These are phyloP conservation scores for Hetaerina titia DNA, from an alignment of 2,888 invertebrate genomes.

Conservation along the genomic window DNA sequence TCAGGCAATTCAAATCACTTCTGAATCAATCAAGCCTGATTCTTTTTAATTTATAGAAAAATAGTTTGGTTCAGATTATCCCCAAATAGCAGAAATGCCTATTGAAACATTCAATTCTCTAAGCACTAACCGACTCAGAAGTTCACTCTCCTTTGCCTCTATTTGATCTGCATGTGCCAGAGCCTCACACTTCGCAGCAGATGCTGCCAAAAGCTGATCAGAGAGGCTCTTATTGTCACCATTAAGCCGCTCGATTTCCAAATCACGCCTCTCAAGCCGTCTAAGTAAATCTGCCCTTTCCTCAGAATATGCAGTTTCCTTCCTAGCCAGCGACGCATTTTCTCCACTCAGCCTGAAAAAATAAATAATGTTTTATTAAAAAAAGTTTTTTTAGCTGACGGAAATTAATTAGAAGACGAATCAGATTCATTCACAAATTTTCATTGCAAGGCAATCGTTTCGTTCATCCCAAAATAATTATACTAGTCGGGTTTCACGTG, in stretches of 20 bases:
- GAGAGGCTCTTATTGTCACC: conserved; percentile 84
- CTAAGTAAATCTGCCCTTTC: conserved; percentile 87
- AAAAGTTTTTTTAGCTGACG: no score
- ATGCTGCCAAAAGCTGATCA: conserved; percentile 87
- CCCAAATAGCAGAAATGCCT: neutral
- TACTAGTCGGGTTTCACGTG: no score
- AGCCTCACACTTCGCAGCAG: conserved; percentile 91
- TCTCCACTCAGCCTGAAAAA: conserved; percentile 81
- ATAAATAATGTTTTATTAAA: conserved; percentile 27
- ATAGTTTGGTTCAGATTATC: no score
- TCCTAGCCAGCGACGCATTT: conserved; percentile 83
- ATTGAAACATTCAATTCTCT: conserved; percentile 37
- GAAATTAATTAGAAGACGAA: neutral
- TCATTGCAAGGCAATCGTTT: neutral
- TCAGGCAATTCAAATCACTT: no score
- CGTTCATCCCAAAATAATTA: neutral
- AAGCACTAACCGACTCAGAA: conserved; percentile 83
- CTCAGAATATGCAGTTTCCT: conserved; percentile 85
- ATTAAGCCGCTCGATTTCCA: conserved; percentile 86
- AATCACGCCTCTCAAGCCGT: conserved; percentile 85
- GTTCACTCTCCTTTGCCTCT: conserved; percentile 87
- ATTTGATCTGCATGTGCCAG: conserved; percentile 89
- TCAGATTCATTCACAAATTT: neutral
- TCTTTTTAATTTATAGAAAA: no score
- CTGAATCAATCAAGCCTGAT: no score